Evolutionary conservation across 2,888 invertebrate species (phyloP).

Genomic region (Drosophila atripex): DNA sequence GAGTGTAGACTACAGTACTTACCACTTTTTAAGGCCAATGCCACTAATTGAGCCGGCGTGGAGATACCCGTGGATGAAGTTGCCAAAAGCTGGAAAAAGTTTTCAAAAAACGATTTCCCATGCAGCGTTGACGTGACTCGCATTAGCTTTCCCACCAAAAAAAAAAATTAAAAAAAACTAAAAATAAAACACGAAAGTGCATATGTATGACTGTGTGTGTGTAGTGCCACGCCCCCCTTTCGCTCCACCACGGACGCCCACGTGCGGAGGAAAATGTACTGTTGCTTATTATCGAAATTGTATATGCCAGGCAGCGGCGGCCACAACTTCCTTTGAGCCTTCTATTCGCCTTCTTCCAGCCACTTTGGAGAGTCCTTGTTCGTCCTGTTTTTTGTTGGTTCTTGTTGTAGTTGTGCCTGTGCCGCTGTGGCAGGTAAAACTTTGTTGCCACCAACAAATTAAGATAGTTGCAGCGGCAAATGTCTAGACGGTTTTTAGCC

Average conservation of each 20-base stretch:
- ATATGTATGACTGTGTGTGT: slow-evolving; percentile 51
- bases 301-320: slow-evolving; percentile 68
- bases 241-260: background rate
- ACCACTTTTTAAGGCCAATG: slow-evolving; percentile 60
- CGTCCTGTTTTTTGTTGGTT: slow-evolving; percentile 1
- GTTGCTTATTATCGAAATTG: slow-evolving; percentile 79
- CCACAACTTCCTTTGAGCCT: slow-evolving; percentile 60
- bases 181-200: slow-evolving; percentile 3
- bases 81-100: slow-evolving; percentile 33
- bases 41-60: slow-evolving; percentile 59
- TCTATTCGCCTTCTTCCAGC: slow-evolving; percentile 25
- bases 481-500: slow-evolving; percentile 76
- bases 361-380: slow-evolving; percentile 22
- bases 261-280: slow-evolving; percentile 47
- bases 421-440: slow-evolving; percentile 46
- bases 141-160: slow-evolving; percentile 56
- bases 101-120: slow-evolving; percentile 65
- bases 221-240: slow-evolving; percentile 54
- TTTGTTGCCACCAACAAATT: slow-evolving; percentile 73
- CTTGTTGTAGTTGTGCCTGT: background rate
- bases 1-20: background rate
- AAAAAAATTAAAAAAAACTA: too few relatives aligned
- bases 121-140: slow-evolving; percentile 78
- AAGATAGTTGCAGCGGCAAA: slow-evolving; percentile 67
- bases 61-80: slow-evolving; percentile 38